Percentiles rank a stretch among this genome's conserved stretches.
These are phyloP conservation scores for Ethmia dodecea DNA, from an alignment of 2,888 invertebrate genomes.

Conservation along the genomic window DNA sequence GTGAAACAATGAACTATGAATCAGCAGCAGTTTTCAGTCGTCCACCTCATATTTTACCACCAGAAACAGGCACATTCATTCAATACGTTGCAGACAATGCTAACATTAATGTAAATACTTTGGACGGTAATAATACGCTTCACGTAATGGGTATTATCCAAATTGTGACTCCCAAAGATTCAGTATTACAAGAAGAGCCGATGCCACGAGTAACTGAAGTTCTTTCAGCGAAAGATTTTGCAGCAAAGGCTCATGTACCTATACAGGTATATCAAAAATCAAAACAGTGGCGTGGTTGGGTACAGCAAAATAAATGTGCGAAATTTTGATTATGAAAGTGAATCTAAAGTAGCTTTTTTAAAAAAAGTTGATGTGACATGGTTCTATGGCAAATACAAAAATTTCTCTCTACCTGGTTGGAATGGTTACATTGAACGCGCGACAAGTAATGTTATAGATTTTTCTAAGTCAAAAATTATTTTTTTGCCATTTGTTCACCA, in stretches of 20 bases:
- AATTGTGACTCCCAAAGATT: conserved; percentile 21
- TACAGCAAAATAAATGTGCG: not conserved
- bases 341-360: conserved; percentile 21
- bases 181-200: conserved; percentile 9
- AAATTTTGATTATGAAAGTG: conserved; percentile 17
- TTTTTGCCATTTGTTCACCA: conserved; percentile 29
- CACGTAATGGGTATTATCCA: conserved; percentile 31
- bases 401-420: conserved; percentile 22
- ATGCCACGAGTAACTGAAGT: conserved; percentile 20
- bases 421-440: conserved; percentile 20
- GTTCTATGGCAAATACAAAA: conserved; percentile 23
- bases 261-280: conserved; percentile 22
- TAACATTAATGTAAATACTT: conserved; percentile 27
- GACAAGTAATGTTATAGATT: conserved; percentile 18
- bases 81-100: conserved; percentile 35
- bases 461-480: conserved; percentile 22
- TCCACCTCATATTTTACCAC: conserved; percentile 4
- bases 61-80: conserved; percentile 14
- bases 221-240: conserved; percentile 21
- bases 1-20: conserved; percentile 24
- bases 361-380: conserved; percentile 24
- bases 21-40: conserved; percentile 15
- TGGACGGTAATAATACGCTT: conserved; percentile 27
- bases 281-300: not conserved
- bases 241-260: conserved; percentile 22